Conservation (phyloP, 2,888 invertebrate species). For the Creontiades dilutus region DNA sequence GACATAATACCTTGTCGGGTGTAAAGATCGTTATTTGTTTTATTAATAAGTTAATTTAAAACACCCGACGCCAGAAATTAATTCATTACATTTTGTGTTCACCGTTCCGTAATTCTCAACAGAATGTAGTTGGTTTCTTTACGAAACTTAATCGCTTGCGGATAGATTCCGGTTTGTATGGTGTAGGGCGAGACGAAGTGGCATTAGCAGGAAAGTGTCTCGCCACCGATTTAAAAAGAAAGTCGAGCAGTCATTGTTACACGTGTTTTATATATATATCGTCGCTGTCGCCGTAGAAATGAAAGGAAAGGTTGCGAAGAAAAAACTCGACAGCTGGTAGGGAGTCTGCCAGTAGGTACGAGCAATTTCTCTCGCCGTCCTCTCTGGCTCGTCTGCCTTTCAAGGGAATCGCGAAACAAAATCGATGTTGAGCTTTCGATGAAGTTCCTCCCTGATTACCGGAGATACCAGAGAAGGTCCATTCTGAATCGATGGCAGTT, state of each 20-base stretch:
- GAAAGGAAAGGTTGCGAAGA: background rate
- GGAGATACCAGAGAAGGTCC: too few relatives aligned
- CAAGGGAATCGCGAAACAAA: background rate
- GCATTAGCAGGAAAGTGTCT: background rate
- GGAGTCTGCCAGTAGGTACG: background rate
- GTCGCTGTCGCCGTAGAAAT: background rate
- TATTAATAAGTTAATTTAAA: too few relatives aligned
- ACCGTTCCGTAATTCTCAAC: too few relatives aligned
- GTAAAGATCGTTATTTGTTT: too few relatives aligned
- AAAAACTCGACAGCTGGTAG: background rate
- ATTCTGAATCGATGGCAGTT: too few relatives aligned
- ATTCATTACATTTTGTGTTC: too few relatives aligned
- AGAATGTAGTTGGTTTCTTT: too few relatives aligned
- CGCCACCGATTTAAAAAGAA: background rate
- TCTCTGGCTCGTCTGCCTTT: background rate
- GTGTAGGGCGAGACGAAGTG: too few relatives aligned
- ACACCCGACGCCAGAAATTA: too few relatives aligned
- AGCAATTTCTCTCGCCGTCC: background rate
- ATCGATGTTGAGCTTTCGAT: background rate
- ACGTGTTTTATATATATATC: background rate
- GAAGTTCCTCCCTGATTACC: background rate
- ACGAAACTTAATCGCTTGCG: too few relatives aligned
- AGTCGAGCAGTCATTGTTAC: slow-evolving; percentile 16
- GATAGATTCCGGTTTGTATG: too few relatives aligned
- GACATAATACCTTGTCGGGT: too few relatives aligned